Base-by-base conservation (phyloP, 2,888 invertebrate genomes). In the Erebia aethiops region DNA sequence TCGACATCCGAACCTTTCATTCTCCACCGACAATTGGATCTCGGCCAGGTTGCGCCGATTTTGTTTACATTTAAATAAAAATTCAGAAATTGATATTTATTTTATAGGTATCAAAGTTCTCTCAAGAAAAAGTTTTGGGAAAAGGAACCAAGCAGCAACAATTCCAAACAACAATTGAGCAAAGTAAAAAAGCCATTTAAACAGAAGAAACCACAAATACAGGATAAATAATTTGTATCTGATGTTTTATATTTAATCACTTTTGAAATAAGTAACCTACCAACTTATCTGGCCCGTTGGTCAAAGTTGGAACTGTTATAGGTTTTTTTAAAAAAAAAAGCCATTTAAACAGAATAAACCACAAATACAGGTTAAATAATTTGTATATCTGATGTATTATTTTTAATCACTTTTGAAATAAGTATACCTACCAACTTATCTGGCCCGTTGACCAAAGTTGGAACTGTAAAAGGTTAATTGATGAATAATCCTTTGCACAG, bases 31-130 rank as follows among this genome's bases (percentile, higher is more conserved):
- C 4, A 26, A 26, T 26, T 26, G 26, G 26, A 26, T 2, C n/a
- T n/a, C 26, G 26, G 26, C 35, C 35, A 35, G 35, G 35, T 35
- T 35, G 35, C 35, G 35, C 35, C 35, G 35, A 26, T 35, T 35
- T 35, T 35, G 35, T 35, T 35, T 35, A 35, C 0, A 35, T 35
- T 7, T 35, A 35, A 5, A 35, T 35, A 11, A 26, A 57, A 26
- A 57, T 13, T 46, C 46, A 46, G 26, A 60, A 35, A 21, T 11
- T 49, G 5, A 43, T 10, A 14, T 68, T 66, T 68, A 60, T 64
- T 68, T 82, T 78, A 70, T 83, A 95, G 95, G 54, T 95, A 94
- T 77, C 95, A 95, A 82, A 86, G 87, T 61, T 78, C 90, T 14
- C 83, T 87, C 70, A 88, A 89, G 65, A 87, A 87, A 71, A 91